Conservation (phyloP, 2,797 vertebrate species). For the Chelmon rostratus region DNA sequence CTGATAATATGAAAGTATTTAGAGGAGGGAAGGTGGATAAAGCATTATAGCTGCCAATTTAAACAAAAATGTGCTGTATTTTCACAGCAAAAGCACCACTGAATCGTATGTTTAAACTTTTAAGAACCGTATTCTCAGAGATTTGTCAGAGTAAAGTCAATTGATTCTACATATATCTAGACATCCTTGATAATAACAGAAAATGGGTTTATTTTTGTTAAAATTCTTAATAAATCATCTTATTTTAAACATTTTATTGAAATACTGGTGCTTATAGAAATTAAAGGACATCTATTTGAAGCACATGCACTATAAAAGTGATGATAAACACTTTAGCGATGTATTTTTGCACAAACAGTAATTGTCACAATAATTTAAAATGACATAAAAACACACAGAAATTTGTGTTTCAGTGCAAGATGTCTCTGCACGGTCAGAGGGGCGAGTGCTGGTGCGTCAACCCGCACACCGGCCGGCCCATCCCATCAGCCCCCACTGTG, state of each 20-base stretch:
- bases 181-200: neutral
- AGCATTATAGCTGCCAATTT: neutral
- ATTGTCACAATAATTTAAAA: neutral
- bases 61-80: neutral
- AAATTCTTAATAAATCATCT: neutral
- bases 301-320: neutral
- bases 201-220: neutral
- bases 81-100: neutral
- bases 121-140: neutral
- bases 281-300: neutral
- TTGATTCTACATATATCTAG: neutral
- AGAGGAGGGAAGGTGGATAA: constrained; percentile 11
- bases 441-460: constrained; percentile 99
- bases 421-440: constrained; percentile 96
- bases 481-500: constrained; percentile 91
- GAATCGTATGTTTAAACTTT: neutral
- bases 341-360: neutral
- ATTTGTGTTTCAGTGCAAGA: constrained; percentile 92
- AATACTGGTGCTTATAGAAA: neutral
- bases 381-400: accelerated
- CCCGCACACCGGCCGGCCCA: constrained; percentile 91
- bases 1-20: constrained; percentile 1
- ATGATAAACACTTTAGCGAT: neutral
- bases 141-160: neutral
- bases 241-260: neutral